Evolutionary conservation across 2,888 invertebrate species (phyloP).

Genomic region (Platycheirus rosarum): DNA sequence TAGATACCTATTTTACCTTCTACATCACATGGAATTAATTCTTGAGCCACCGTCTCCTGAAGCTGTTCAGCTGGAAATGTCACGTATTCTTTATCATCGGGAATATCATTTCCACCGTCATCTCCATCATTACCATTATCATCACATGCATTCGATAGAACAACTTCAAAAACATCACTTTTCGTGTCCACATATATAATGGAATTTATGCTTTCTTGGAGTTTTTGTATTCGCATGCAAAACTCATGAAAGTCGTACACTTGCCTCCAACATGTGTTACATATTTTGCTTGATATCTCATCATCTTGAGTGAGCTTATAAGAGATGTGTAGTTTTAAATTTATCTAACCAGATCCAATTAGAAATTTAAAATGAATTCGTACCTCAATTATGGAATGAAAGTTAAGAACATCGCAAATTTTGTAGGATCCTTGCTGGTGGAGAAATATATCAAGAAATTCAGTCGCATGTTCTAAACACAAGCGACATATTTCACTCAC

Average conservation of each 20-base stretch:
- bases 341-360: neutral
- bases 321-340: neutral
- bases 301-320: conserved; percentile 45
- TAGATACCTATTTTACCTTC: conserved; percentile 15
- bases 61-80: neutral
- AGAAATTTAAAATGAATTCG: neutral
- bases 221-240: conserved; percentile 43
- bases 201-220: conserved; percentile 60
- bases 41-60: neutral
- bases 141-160: conserved; percentile 28
- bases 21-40: neutral
- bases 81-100: neutral
- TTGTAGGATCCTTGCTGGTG: conserved; percentile 15
- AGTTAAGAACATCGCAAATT: conserved; percentile 37
- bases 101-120: neutral
- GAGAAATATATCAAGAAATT: conserved; percentile 41
- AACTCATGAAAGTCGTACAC: conserved; percentile 58
- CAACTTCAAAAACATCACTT: conserved; percentile 50
- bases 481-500: conserved; percentile 49
- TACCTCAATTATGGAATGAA: conserved; percentile 58
- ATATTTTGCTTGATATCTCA: conserved; percentile 63
- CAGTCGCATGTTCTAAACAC: conserved; percentile 48
- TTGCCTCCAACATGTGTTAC: conserved; percentile 49
- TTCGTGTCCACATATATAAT: conserved; percentile 51
- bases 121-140: conserved; percentile 9